These are phyloP conservation scores for Platygyra sinensis DNA, from an alignment of 64 coral and sea anemone genomes.

Conservation along the genomic window DNA sequence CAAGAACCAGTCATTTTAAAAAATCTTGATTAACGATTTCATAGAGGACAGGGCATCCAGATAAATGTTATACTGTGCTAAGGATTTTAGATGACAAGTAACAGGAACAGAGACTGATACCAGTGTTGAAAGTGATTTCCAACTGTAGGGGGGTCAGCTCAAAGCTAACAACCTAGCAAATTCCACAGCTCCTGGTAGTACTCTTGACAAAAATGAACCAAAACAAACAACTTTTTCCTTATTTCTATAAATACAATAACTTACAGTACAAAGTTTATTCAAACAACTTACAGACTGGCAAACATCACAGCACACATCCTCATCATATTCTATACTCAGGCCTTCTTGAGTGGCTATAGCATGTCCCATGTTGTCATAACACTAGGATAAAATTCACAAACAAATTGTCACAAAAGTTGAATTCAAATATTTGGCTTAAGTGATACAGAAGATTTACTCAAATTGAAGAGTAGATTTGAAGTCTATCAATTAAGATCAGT, in stretches of 20 bases:
- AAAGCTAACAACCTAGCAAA: too few species aligned
- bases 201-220: background rate
- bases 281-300: constrained; percentile 86
- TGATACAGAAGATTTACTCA: background rate
- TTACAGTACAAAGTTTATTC: background rate
- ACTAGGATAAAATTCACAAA: constrained; percentile 41
- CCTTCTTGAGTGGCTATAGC: constrained; percentile 93
- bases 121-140: too few species aligned
- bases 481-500: too few species aligned
- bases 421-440: background rate
- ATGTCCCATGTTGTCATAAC: constrained; percentile 97
- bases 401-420: background rate
- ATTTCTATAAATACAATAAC: background rate
- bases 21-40: too few species aligned
- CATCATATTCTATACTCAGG: constrained; percentile 98
- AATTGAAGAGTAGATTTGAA: too few species aligned
- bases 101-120: too few species aligned
- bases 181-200: too few species aligned
- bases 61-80: too few species aligned
- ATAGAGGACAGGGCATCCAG: too few species aligned
- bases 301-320: constrained; percentile 96
- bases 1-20: background rate
- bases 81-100: too few species aligned
- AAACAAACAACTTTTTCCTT: background rate
- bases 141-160: too few species aligned